Evolutionary conservation across 2,113 vertebrate genomes (phyloP).

Genomic region (Stomatorhinus ivindoensis): DNA sequence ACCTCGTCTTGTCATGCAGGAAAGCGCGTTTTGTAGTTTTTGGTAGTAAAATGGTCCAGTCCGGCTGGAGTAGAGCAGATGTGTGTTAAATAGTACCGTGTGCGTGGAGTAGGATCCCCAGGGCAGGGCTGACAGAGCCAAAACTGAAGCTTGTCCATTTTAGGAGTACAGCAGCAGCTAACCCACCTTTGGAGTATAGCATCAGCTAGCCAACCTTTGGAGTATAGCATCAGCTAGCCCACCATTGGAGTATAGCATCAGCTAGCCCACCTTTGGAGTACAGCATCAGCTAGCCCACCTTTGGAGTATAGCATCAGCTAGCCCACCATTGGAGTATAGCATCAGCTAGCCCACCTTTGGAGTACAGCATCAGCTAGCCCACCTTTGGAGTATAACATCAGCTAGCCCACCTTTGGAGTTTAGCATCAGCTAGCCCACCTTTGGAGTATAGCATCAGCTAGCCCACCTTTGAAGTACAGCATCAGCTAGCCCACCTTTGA

Average conservation of each 20-base stretch:
- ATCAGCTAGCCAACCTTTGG: neutral
- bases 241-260: neutral
- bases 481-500: too few species aligned
- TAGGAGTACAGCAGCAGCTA: neutral
- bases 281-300: too few species aligned
- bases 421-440: too few species aligned
- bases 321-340: neutral
- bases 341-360: neutral
- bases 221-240: accelerated
- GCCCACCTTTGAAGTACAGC: too few species aligned
- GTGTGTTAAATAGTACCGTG: neutral
- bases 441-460: too few species aligned
- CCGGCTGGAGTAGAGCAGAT: neutral
- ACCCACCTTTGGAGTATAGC: neutral
- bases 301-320: too few species aligned
- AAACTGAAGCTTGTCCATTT: neutral
- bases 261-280: neutral
- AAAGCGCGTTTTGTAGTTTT: neutral
- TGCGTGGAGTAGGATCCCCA: neutral
- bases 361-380: neutral
- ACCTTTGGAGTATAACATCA: neutral
- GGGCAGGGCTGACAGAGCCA: neutral
- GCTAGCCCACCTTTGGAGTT: too few species aligned
- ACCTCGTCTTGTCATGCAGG: neutral
- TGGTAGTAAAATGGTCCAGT: neutral